Percentiles rank a stretch among this genome's conserved stretches.
Conservation (phyloP, 2,888 invertebrate genomes). For the Cynaeus angustus region DNA sequence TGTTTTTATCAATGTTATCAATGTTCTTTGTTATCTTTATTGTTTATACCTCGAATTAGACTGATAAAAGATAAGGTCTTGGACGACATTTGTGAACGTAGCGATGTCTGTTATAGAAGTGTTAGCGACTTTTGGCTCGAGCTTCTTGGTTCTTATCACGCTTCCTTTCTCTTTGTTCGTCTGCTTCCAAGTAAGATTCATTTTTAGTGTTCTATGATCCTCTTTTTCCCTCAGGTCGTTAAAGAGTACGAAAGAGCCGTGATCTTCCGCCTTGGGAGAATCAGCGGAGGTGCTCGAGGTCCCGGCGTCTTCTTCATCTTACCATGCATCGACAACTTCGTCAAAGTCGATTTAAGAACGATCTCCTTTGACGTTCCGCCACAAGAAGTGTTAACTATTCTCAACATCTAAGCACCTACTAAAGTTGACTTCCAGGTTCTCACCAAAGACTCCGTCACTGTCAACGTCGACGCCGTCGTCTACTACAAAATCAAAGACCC, state of each 20-base stretch:
- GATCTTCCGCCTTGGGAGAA: conserved; percentile 89
- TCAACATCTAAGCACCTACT: too few relatives aligned
- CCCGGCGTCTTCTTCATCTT: conserved; percentile 94
- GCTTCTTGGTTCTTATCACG: conserved; percentile 10
- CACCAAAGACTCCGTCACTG: conserved; percentile 94
- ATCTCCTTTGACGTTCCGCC: conserved; percentile 97
- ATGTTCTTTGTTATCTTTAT: too few relatives aligned
- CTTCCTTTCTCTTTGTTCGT: neutral
- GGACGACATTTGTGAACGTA: too few relatives aligned
- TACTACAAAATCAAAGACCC: conserved; percentile 89
- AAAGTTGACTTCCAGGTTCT: conserved; percentile 73
- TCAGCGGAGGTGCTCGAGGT: conserved; percentile 86
- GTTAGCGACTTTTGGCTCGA: too few relatives aligned
- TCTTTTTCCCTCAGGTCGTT: conserved; percentile 75
- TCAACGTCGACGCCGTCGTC: conserved; percentile 93
- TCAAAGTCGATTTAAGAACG: conserved; percentile 93
- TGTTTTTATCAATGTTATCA: too few relatives aligned
- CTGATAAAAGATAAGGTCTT: too few relatives aligned
- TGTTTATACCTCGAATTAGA: too few relatives aligned
- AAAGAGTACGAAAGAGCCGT: conserved; percentile 92
- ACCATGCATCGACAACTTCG: conserved; percentile 94
- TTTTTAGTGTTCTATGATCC: neutral
- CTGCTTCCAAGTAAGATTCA: neutral
- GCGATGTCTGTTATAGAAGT: too few relatives aligned
- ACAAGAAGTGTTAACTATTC: conserved; percentile 89